These are phyloP conservation scores for Drosophila paramelanica DNA, from an alignment of 2,888 invertebrate species.

Conservation along the genomic window DNA sequence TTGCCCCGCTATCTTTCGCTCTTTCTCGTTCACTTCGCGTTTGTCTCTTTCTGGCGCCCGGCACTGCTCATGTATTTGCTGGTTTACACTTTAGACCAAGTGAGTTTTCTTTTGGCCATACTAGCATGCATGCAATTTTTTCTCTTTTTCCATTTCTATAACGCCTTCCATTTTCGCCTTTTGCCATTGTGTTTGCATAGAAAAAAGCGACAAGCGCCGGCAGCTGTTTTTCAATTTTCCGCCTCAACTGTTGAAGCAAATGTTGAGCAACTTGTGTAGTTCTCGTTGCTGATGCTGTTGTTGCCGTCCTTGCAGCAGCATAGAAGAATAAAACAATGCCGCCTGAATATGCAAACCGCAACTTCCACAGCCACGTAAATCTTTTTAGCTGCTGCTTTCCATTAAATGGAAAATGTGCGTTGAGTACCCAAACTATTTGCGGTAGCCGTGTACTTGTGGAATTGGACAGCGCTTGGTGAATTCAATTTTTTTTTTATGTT, in stretches of 20 bases:
- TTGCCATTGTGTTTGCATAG: slow-evolving; percentile 23
- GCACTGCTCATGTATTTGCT: slow-evolving; percentile 52
- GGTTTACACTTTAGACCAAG: slow-evolving; percentile 65
- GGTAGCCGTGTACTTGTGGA: slow-evolving; percentile 30
- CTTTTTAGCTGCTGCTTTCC: slow-evolving; percentile 43
- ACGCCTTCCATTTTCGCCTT: slow-evolving; percentile 1
- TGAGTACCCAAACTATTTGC: slow-evolving; percentile 57
- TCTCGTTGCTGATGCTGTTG: slow-evolving; percentile 8
- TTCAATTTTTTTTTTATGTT: slow-evolving; percentile 52
- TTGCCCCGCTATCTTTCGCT: slow-evolving; percentile 23
- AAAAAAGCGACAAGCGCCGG: slow-evolving; percentile 50
- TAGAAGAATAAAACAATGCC: slow-evolving; percentile 50
- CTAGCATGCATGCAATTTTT: slow-evolving; percentile 48
- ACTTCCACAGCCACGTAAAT: slow-evolving; percentile 44
- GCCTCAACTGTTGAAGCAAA: slow-evolving; percentile 72
- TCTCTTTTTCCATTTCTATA: slow-evolving; percentile 14
- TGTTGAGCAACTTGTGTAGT: slow-evolving; percentile 44
- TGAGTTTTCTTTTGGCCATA: slow-evolving; percentile 37
- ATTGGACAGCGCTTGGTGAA: slow-evolving; percentile 53
- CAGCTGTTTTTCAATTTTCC: slow-evolving; percentile 80
- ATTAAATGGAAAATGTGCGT: slow-evolving; percentile 53
- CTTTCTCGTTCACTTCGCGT: background rate
- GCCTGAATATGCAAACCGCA: slow-evolving; percentile 69
- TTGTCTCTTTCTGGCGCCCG: slow-evolving; percentile 4
- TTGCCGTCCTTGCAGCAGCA: slow-evolving; percentile 10